Evolutionary conservation across 2,113 vertebrate species (phyloP).

Genomic region (Neodon shergylaensis): DNA sequence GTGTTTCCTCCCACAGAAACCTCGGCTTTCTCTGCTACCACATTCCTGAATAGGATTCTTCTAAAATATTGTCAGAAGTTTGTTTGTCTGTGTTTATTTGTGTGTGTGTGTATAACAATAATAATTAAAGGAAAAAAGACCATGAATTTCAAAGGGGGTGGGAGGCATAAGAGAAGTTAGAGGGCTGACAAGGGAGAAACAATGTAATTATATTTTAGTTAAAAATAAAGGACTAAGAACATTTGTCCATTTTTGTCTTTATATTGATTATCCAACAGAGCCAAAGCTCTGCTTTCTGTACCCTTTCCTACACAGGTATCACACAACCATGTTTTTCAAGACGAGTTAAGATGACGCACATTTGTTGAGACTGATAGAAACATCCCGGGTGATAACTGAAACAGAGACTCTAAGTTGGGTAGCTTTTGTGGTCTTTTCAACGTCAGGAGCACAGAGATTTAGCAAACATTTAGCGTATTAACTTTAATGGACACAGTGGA

Average conservation of each 20-base stretch:
- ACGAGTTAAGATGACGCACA: not conserved
- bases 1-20: not conserved
- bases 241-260: not conserved
- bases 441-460: constrained; percentile 1
- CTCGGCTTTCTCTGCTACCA: too few species aligned
- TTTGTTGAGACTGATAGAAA: not conserved
- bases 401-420: not conserved
- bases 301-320: not conserved
- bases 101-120: not conserved
- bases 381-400: not conserved
- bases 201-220: not conserved
- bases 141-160: not conserved
- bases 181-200: too few species aligned
- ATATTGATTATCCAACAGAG: not conserved
- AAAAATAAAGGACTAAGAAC: not conserved
- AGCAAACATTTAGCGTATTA: constrained; percentile 3
- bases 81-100: not conserved
- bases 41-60: not conserved
- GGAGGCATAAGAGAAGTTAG: not conserved
- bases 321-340: constrained; percentile 4
- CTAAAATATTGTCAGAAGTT: not conserved
- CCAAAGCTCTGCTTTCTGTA: not conserved
- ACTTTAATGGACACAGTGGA: not conserved
- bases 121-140: not conserved
- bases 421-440: constrained; percentile 15